These are phyloP conservation scores for Menidia beryllina DNA, from an alignment of 2,113 vertebrate genomes.

Conservation along the genomic window DNA sequence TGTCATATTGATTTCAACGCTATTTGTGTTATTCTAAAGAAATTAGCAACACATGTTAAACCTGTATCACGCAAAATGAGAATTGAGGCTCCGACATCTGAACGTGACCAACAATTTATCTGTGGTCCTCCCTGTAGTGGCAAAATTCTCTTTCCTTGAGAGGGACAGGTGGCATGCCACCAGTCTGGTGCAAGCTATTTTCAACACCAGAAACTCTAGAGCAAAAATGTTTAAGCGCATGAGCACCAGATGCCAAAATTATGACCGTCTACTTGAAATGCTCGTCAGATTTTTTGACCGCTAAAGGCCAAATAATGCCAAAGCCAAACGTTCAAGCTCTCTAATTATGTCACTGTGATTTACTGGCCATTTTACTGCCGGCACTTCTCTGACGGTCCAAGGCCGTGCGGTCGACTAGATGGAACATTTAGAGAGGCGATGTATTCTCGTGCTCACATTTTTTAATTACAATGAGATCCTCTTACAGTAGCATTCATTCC, in stretches of 20 bases:
- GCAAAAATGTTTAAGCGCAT: conserved; percentile 1
- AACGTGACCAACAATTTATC: not conserved
- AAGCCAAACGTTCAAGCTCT: not conserved
- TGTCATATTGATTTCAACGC: too few species aligned
- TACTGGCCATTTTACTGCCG: conserved; percentile 19
- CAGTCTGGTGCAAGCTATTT: conserved; percentile 10
- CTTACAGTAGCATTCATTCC: too few species aligned
- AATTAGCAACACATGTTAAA: too few species aligned
- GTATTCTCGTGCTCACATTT: too few species aligned
- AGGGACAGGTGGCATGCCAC: not conserved
- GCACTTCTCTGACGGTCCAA: not conserved
- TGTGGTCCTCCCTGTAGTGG: not conserved
- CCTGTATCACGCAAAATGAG: not conserved
- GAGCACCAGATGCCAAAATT: conserved; percentile 2
- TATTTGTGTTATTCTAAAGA: too few species aligned
- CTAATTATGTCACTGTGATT: conserved; percentile 10
- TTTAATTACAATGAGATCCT: too few species aligned
- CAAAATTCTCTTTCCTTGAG: not conserved
- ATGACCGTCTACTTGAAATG: conserved; percentile 12
- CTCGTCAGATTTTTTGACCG: not conserved
- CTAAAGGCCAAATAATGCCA: conserved; percentile 1
- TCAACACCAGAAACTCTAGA: conserved; percentile 3
- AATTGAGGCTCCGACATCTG: not conserved
- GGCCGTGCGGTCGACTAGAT: not conserved
- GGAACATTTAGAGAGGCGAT: conserved; percentile 3